Base-by-base conservation (phyloP, 1,140 invertebrate species). In the Chlorops oryzae region DNA sequence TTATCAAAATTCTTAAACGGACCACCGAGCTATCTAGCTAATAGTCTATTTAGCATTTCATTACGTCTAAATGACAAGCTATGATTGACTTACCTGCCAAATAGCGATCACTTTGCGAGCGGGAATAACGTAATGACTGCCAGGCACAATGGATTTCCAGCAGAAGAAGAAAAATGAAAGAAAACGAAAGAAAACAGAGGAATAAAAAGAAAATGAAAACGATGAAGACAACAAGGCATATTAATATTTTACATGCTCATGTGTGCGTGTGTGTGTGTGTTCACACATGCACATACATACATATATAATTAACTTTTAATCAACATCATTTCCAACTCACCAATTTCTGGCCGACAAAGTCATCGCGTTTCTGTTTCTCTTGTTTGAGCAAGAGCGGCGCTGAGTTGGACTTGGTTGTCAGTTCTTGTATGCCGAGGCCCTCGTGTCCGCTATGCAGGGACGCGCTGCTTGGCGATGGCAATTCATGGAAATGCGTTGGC, bases 61-160 rank as follows among this genome's bases (percentile, higher is more conserved):
- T n/a, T n/a, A n/a, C n/a, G n/a, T n/a, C n/a, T n/a, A 51, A 37
- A 40, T 17, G 24, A 54, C 38, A 52, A 55, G 12, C 20, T 42
- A 10, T 40, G 5, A 5, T 10, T n/a, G n/a, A 77, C 76, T 76
- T 72, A 77, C 75, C 75, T 71, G 74, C 72, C 63, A 77, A 73
- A 67, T 77, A 75, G 62, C 75, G 72, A 69, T 76, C 75, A 62
- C 74, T 77, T 67, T 77, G 76, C 28, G 75, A 77, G 59, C 75
- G 72, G 57, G 74, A 72, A 65, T 71, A 71, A 45, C 69, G 64
- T 55, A 72, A 55, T 20, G 64, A 64, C 69, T 72, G 55, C 46
- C 53, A 47, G 22, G 40, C 10, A 43, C 18, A 20, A 24, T 15
- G 24, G 41, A 42, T 27, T 48, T 23, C 12, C 22, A 42, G 20